Evolutionary conservation across 1,140 invertebrate species (phyloP), one percentile per base, ranked within the genome.

Genomic region (Penaeus indicus): DNA sequence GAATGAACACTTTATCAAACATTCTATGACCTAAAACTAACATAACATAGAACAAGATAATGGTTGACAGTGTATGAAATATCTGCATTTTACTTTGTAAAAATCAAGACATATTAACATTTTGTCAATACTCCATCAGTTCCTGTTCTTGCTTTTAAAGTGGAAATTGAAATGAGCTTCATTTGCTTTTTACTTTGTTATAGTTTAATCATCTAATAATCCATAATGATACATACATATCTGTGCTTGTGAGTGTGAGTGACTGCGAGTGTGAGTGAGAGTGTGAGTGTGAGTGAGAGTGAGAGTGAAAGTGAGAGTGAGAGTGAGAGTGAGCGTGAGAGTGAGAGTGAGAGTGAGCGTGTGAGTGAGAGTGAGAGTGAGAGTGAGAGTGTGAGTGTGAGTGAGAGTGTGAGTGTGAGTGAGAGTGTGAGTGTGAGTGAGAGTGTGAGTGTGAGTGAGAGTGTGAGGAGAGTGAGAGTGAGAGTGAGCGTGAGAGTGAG

Each of bases 401-500:
- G 79, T 60, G 42, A 25, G 42, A 11, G 78, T 80, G 78, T 13
- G n/a, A 42, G 78, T 42, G 10, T 1, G 47, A 16, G 77, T 79
- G 22, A 79, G 22, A 11, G 47, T 79, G 47, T 3, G 19, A 19
- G 22, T 79, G 22, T 0, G 32, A 19, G 27, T 32, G 47, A 38
- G 77, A 4, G 27, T 42, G 27, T 8, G 10, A 32, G 32, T 78
- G 25, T 1, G n/a, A 13, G 21, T 78, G 38, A 10, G 47, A 47
- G 47, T 47, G 47, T 2, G 47, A 60, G n/a, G 42, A 18, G 25
- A 38, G 13, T 78, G 75, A 32, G 32, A 13, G 47, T 80, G 78
- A 42, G 78, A 54, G 78, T 80, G 78, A 42, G 42, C 1, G 78
- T 80, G 42, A 42, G 42, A 47, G 78, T 80, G 78, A 42, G 78